Percentiles rank a stretch among this genome's conserved stretches.
Conservation (phyloP, 1,140 invertebrate genomes). For the Lucilia cuprina region DNA sequence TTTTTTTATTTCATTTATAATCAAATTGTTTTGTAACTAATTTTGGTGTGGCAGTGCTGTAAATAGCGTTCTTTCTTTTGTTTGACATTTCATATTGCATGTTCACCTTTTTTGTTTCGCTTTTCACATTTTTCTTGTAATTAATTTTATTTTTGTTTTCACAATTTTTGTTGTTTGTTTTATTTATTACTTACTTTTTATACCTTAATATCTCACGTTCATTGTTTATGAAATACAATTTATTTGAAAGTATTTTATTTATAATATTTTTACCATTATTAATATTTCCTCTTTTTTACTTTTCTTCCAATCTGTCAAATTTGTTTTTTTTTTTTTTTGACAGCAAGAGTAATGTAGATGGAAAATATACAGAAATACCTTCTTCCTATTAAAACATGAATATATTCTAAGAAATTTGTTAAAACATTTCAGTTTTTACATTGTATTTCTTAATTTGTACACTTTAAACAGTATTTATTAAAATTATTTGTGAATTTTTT, state of each 20-base stretch:
- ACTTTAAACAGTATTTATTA: neutral
- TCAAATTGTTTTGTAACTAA: neutral
- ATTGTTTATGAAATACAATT: neutral
- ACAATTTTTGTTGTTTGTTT: slow-evolving; percentile 16
- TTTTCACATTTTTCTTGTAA: slow-evolving; percentile 8
- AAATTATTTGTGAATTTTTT: neutral
- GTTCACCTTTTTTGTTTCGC: slow-evolving; percentile 19
- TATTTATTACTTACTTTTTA: slow-evolving; percentile 7
- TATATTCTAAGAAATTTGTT: neutral
- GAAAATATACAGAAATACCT: slow-evolving; percentile 27
- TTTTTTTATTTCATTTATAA: neutral
- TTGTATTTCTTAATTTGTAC: neutral
- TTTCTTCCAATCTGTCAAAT: slow-evolving; percentile 32
- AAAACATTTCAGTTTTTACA: neutral
- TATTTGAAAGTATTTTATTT: neutral
- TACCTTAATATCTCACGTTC: neutral
- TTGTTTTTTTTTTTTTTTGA: slow-evolving; percentile 6
- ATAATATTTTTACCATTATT: neutral
- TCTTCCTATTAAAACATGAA: neutral
- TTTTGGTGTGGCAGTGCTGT: neutral
- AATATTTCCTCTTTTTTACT: slow-evolving; percentile 20
- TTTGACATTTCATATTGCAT: slow-evolving; percentile 5
- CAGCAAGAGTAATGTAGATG: neutral
- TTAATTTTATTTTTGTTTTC: neutral
- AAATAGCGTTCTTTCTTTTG: neutral